Percentiles rank a stretch among this genome's conserved stretches.
These are phyloP conservation scores for Caiman crocodilus DNA, from an alignment of 2,797 vertebrate species.

Conservation along the genomic window DNA sequence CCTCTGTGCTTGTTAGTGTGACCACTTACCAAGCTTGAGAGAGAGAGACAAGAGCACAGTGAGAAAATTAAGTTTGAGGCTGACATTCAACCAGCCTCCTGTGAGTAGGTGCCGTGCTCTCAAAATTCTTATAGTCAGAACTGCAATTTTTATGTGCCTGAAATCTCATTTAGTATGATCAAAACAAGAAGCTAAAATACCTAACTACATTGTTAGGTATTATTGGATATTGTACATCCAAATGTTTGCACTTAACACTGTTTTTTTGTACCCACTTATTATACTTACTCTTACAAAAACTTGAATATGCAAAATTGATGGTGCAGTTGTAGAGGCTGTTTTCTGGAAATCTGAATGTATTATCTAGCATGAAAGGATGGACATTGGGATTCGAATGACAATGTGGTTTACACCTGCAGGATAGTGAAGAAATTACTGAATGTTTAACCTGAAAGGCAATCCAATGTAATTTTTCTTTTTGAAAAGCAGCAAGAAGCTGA, in stretches of 20 bases:
- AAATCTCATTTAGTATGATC: neutral
- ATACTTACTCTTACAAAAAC: neutral
- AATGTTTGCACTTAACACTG: neutral
- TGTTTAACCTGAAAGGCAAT: neutral
- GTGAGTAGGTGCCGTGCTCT: neutral
- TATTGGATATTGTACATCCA: neutral
- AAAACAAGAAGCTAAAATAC: neutral
- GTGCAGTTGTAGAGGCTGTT: neutral
- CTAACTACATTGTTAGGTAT: too few species aligned
- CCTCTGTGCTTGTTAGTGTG: neutral
- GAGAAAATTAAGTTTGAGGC: neutral
- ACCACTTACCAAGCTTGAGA: neutral
- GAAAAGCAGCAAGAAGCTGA: neutral
- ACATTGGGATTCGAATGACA: neutral
- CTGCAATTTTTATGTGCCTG: neutral
- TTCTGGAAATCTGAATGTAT: neutral
- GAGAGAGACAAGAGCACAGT: neutral
- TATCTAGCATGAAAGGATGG: neutral
- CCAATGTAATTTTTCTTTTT: neutral
- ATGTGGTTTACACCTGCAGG: neutral
- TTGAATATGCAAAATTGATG: neutral
- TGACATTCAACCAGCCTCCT: neutral
- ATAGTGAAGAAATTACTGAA: neutral
- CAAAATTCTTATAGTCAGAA: neutral
- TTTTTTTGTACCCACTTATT: neutral